Base-by-base conservation (phyloP, 1,140 invertebrate genomes). In the Nephila pilipes region DNA sequence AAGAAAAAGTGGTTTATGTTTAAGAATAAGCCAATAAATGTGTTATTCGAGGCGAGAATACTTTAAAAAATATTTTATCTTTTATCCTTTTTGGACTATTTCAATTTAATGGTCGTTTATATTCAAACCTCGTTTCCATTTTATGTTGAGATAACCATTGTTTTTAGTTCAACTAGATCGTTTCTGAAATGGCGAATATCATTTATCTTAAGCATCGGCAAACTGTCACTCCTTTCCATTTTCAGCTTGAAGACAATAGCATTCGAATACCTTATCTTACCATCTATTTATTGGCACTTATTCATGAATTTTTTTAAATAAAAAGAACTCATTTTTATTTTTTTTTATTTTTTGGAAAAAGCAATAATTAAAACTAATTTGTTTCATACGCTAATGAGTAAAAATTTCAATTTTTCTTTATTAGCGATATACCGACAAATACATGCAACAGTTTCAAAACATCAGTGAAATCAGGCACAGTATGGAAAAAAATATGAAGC, bases 41-140 rank as follows among this genome's bases (percentile, higher is more conserved):
- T 75, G 36, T 75, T 75, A 75, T 75, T 18, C 69, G 69, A 75
- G 29, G 69, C 69, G 32, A 36, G 32, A 75, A 36, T 75, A 75
- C 32, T 75, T 75, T 75, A 32, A 32, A 75, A 75, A 75, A 75
- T 32, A 36, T 36, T 75, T 75, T 32, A 69, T 69, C 29, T 25
- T 69, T 69, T 32, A 75, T 75, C 18, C 69, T 75, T 75, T 32
- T 75, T 29, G 18, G 32, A 36, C 25, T 32, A 75, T 75, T 75
- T 75, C 69, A 75, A 75, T 75, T 75, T 75, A 75, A 75, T 75
- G 69, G 69, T 75, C 69, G 69, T 75, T 75, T 75, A 75, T 75
- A 75, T 75, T 75, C 69, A 75, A 75, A 75, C 69, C 69, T 36
- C 69, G 69, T 75, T 75, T 75, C 69, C 69, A 75, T 75, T 75